A percentile compares a stretch with the other conserved stretches of the same genome.
Evolutionary conservation across 2,113 vertebrate genomes (phyloP).

Genomic region (Gambusia affinis): DNA sequence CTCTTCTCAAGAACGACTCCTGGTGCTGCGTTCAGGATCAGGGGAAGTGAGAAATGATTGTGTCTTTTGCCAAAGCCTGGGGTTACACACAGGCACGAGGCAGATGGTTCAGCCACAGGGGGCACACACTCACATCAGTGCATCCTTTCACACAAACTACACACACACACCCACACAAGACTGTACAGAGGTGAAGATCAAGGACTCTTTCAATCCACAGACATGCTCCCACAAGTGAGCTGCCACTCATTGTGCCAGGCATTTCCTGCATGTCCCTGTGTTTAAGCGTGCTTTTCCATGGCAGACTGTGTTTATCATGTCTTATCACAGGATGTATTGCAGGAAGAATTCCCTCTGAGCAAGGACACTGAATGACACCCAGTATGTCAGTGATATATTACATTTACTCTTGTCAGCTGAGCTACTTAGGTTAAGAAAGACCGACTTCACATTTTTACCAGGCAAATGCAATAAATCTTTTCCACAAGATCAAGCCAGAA

Average conservation of each 20-base stretch:
- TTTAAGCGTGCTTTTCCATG: slow-evolving; percentile 17
- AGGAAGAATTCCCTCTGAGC: slow-evolving; percentile 45
- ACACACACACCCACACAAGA: background rate
- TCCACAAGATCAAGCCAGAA: slow-evolving; percentile 5
- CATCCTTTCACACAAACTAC: background rate
- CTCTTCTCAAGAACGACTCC: background rate
- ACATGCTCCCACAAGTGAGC: background rate
- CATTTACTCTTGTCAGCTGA: slow-evolving; percentile 52
- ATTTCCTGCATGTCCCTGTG: slow-evolving; percentile 26
- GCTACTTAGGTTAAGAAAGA: slow-evolving; percentile 37
- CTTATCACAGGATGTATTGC: slow-evolving; percentile 46
- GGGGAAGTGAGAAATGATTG: slow-evolving; percentile 23
- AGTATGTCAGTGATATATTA: slow-evolving; percentile 44
- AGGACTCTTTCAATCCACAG: slow-evolving; percentile 36
- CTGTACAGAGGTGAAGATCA: slow-evolving; percentile 36
- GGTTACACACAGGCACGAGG: slow-evolving; percentile 55
- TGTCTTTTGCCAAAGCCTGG: slow-evolving; percentile 55
- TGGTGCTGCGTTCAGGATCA: slow-evolving; percentile 45
- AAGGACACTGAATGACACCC: slow-evolving; percentile 53
- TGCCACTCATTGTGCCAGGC: slow-evolving; percentile 16
- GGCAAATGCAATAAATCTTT: slow-evolving; percentile 9
- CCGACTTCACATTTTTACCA: slow-evolving; percentile 44
- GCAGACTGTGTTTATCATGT: slow-evolving; percentile 34
- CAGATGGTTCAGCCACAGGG: slow-evolving; percentile 70
- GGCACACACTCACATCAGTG: slow-evolving; percentile 18